phyloP scores from a whole-genome alignment of 2,888 invertebrate species.

The Tethea ocularis region DNA sequence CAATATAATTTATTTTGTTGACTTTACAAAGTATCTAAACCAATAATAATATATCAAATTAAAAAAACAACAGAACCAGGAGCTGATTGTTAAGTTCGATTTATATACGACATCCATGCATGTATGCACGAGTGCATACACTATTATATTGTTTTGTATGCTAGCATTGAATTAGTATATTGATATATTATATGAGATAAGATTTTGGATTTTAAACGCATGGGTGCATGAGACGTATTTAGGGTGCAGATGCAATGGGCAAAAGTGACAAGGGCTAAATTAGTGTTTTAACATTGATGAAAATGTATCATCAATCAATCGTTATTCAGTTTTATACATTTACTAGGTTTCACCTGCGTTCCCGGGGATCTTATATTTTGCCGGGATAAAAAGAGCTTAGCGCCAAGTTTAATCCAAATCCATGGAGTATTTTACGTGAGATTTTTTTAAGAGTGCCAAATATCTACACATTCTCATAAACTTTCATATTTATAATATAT shows the following conservation, averaged over 20 bases:
- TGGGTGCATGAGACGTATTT: not conserved
- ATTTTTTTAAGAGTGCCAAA: too few species aligned
- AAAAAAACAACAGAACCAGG: constrained; percentile 16
- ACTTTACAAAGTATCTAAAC: constrained; percentile 21
- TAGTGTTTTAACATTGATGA: too few species aligned
- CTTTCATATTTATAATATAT: too few species aligned
- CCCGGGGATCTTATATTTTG: too few species aligned
- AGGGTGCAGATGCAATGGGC: not conserved
- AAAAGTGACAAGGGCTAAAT: not conserved
- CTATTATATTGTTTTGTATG: not conserved
- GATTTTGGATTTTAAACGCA: not conserved
- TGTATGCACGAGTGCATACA: not conserved
- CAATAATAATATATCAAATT: constrained; percentile 36
- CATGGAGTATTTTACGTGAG: too few species aligned
- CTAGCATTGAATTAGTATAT: not conserved
- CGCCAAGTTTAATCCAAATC: too few species aligned
- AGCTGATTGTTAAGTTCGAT: constrained; percentile 18
- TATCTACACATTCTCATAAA: too few species aligned
- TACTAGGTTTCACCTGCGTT: too few species aligned
- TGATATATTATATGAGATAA: not conserved
- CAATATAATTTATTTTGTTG: too few species aligned
- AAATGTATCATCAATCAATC: too few species aligned
- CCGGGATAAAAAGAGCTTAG: too few species aligned
- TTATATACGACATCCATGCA: not conserved
- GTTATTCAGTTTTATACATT: too few species aligned